Evolutionary conservation across 64 coral and sea anemone species (phyloP).

Genomic region (Dendronephthya gigantea): DNA sequence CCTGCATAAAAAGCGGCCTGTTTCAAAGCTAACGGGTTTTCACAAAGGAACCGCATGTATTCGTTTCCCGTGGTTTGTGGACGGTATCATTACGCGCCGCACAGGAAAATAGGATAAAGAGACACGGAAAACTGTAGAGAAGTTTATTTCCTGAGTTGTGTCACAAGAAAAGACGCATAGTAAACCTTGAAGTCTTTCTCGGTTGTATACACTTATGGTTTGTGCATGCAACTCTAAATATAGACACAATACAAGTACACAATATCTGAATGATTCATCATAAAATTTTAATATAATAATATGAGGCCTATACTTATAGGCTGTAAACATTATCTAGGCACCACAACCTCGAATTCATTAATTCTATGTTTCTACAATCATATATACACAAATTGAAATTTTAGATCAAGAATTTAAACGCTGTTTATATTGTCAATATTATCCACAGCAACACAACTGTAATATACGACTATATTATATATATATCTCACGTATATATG

Average conservation of each 20-base stretch:
- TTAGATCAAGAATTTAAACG: background rate
- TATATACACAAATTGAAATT: slow-evolving; percentile 3
- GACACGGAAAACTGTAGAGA: background rate
- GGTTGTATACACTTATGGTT: background rate
- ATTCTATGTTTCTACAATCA: slow-evolving; percentile 17
- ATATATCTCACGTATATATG: background rate
- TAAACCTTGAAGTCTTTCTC: background rate
- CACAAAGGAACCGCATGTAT: background rate
- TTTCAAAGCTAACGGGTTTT: background rate
- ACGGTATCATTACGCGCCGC: background rate
- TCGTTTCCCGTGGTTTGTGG: background rate
- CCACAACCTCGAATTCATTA: background rate
- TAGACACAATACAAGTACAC: background rate
- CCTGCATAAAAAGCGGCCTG: background rate
- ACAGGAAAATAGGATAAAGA: background rate
- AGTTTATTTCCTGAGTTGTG: background rate
- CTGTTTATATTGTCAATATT: background rate
- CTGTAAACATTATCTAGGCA: background rate
- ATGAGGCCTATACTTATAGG: no score
- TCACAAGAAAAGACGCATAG: background rate
- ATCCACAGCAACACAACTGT: background rate
- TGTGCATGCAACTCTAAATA: background rate
- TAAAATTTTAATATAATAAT: slow-evolving; percentile 20
- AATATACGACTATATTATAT: background rate
- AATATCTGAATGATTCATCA: background rate